Conservation (phyloP, 64 coral and sea anemone genomes). For the Hydrozoanthus tunicans region DNA sequence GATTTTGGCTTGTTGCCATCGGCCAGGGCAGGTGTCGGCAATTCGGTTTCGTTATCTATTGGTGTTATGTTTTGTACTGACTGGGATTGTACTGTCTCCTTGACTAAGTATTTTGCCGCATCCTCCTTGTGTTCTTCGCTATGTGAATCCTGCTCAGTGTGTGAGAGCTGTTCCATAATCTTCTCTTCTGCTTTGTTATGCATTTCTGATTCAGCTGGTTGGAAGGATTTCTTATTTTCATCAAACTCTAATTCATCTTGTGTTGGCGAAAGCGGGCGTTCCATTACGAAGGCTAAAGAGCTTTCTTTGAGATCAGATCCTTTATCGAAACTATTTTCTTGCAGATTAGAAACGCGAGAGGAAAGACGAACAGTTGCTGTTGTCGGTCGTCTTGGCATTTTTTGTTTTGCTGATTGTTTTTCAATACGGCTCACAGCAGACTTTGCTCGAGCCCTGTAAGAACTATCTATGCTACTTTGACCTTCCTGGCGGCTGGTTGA, state of each 20-base stretch:
- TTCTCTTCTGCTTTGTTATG: background rate
- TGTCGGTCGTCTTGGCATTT: background rate
- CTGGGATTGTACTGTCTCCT: background rate
- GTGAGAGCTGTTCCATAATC: background rate
- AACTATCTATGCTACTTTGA: background rate
- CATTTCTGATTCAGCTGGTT: background rate
- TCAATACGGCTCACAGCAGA: background rate
- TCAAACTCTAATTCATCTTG: background rate
- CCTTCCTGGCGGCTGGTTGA: background rate
- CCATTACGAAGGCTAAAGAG: background rate
- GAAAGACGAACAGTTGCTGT: constrained; percentile 7
- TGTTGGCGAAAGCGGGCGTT: background rate
- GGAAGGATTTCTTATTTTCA: background rate
- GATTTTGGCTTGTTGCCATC: background rate
- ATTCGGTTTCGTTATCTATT: background rate
- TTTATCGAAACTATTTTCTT: background rate
- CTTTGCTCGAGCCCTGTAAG: background rate
- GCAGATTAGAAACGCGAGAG: background rate
- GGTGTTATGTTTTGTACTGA: background rate
- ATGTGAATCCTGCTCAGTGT: background rate
- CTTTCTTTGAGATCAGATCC: background rate
- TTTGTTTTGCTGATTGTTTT: background rate
- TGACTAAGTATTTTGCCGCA: background rate
- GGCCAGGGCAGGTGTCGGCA: background rate
- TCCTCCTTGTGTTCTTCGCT: background rate